A percentile compares a stretch with the other conserved stretches of the same genome.
Evolutionary conservation across 2,113 vertebrate species (phyloP).

Genomic region (Sturnira hondurensis): DNA sequence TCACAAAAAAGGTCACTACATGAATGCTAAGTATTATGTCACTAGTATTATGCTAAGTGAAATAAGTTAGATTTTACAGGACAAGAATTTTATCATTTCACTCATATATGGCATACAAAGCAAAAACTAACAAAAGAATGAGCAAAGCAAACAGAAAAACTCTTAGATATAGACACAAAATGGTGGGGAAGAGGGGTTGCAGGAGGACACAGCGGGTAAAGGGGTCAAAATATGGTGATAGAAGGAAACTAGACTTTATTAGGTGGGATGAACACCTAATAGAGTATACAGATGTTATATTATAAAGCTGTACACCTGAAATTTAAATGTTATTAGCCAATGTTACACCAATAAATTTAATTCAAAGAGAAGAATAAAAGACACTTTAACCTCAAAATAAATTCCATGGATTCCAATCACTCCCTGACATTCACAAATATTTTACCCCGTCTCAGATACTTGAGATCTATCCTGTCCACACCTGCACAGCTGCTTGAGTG

Average conservation of each 20-base stretch:
- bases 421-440: not conserved
- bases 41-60: no score
- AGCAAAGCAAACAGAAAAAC: no score
- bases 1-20: no score
- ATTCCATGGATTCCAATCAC: not conserved
- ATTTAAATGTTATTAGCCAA: not conserved
- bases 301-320: not conserved
- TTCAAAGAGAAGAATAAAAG: not conserved
- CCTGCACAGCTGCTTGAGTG: not conserved
- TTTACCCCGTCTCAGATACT: not conserved
- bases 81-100: no score
- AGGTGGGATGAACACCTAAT: not conserved
- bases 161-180: no score
- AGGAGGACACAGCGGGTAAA: no score
- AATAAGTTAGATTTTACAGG: no score
- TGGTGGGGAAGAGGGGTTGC: no score
- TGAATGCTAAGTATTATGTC: no score
- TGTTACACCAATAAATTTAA: not conserved
- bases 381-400: not conserved
- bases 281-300: not conserved
- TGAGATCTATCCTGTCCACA: not conserved
- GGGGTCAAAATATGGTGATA: no score
- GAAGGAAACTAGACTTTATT: not conserved
- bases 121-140: no score
- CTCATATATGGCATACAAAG: no score